A percentile compares a stretch with the other conserved stretches of the same genome.
phyloP scores from a whole-genome alignment of 2,797 vertebrate genomes.

The Rachycentron canadum region DNA sequence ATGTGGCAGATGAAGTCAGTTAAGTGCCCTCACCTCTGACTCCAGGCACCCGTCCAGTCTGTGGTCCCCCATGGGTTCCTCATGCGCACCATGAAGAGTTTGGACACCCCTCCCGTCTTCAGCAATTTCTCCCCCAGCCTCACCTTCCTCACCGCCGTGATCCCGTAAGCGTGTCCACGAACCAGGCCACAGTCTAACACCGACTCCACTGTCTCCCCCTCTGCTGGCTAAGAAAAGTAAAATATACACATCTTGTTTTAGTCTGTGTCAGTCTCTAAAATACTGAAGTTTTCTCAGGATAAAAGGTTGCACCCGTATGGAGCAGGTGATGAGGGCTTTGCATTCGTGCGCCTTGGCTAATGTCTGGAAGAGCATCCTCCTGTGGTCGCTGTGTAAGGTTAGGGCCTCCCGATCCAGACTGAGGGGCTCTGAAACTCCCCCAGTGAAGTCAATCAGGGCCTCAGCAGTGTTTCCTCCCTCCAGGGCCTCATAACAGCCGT shows the following conservation, averaged over 20 bases:
- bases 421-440: slow-evolving; percentile 88
- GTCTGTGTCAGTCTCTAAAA: not conserved
- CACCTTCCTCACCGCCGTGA: slow-evolving; percentile 85
- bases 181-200: slow-evolving; percentile 87
- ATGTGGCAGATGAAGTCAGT: slow-evolving; percentile 25
- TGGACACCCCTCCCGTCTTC: slow-evolving; percentile 54
- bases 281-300: not conserved
- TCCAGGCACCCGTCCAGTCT: slow-evolving; percentile 90
- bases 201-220: slow-evolving; percentile 85
- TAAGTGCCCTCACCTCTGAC: slow-evolving; percentile 81
- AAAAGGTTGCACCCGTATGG: slow-evolving; percentile 81
- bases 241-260: not conserved
- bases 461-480: slow-evolving; percentile 90
- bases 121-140: slow-evolving; percentile 65
- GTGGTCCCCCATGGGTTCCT: slow-evolving; percentile 89
- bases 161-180: slow-evolving; percentile 87
- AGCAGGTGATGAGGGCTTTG: slow-evolving; percentile 88
- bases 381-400: slow-evolving; percentile 70
- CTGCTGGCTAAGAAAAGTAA: slow-evolving; percentile 76
- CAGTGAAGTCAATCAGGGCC: slow-evolving; percentile 90
- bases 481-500: slow-evolving; percentile 89
- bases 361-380: slow-evolving; percentile 83
- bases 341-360: slow-evolving; percentile 80
- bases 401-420: slow-evolving; percentile 73
- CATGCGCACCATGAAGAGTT: slow-evolving; percentile 85